Conservation (phyloP, 2,797 vertebrate genomes). For the Tokudaia muenninki region DNA sequence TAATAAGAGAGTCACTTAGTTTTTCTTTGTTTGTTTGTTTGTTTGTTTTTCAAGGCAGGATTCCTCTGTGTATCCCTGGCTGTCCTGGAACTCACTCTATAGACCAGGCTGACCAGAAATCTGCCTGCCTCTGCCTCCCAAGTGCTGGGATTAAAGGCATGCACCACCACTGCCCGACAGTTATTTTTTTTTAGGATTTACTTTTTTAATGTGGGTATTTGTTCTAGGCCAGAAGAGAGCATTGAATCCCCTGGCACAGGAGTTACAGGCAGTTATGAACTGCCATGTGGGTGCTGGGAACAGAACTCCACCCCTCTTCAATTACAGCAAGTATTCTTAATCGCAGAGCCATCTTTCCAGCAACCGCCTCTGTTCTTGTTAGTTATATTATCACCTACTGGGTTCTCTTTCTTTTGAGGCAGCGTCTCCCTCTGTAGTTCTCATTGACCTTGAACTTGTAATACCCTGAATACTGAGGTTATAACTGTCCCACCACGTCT, state of each 20-base stretch:
- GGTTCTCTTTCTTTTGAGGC: background rate
- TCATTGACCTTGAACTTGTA: background rate
- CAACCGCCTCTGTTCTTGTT: background rate
- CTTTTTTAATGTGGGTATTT: background rate
- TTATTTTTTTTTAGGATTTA: background rate
- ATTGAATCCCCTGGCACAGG: background rate
- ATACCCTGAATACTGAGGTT: background rate
- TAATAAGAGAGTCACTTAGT: background rate
- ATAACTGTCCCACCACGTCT: background rate
- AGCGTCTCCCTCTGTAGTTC: background rate
- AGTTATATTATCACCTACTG: background rate
- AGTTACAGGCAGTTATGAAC: background rate
- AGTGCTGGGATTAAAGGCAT: no score
- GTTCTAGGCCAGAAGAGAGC: background rate
- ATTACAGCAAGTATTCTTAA: background rate
- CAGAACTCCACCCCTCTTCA: background rate
- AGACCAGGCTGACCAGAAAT: no score
- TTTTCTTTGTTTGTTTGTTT: background rate
- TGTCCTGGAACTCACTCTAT: no score
- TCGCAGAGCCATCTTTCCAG: background rate
- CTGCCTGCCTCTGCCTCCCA: no score
- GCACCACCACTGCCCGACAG: no score
- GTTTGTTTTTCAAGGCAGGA: no score
- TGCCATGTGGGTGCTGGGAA: no score
- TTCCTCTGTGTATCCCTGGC: no score